Conservation (phyloP, 2,797 vertebrate genomes). For the Simalia tracyae region DNA sequence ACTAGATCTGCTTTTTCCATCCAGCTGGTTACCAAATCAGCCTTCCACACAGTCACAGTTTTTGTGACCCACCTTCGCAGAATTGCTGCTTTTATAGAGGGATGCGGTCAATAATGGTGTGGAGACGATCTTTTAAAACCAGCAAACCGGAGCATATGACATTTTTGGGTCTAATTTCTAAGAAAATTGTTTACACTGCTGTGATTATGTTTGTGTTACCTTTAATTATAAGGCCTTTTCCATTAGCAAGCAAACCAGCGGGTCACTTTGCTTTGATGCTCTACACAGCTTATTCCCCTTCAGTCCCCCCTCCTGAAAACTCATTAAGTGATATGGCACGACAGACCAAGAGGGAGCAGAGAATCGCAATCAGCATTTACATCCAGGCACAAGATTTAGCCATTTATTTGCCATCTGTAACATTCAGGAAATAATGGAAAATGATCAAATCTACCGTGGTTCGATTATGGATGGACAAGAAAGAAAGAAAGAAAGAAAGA, state of each 20-base stretch:
- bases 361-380: rapidly evolving
- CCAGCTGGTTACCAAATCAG: background rate
- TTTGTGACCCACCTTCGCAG: background rate
- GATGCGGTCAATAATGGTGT: background rate
- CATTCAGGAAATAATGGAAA: background rate
- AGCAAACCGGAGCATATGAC: background rate
- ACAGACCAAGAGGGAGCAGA: rapidly evolving
- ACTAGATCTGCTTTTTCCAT: rapidly evolving
- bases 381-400: background rate
- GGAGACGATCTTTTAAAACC: background rate
- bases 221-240: constrained; percentile 2
- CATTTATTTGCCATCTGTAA: background rate
- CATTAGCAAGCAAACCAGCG: background rate
- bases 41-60: constrained; percentile 11
- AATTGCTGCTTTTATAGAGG: background rate
- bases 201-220: background rate
- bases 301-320: background rate
- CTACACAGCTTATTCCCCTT: rapidly evolving
- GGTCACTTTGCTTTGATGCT: background rate
- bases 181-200: background rate
- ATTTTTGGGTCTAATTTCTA: background rate
- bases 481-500: background rate
- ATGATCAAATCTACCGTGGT: background rate
- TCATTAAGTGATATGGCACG: background rate
- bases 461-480: background rate